These are phyloP conservation scores for Aratinga solstitialis DNA, from an alignment of 2,797 vertebrate species.

Conservation along the genomic window DNA sequence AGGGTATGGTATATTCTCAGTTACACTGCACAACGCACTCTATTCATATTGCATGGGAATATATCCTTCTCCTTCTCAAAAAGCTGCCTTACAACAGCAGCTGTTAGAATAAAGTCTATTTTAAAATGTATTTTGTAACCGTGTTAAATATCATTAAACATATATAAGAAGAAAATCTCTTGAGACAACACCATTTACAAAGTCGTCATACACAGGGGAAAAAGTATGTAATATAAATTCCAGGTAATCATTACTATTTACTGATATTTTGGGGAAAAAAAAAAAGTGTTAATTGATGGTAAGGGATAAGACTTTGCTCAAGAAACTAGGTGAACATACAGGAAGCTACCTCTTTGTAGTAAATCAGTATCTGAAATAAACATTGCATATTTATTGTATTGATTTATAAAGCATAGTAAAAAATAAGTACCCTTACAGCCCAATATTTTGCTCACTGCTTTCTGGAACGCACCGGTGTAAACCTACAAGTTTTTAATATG, in stretches of 20 bases:
- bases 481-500: not conserved
- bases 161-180: not conserved
- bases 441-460: not conserved
- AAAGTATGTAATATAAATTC: not conserved
- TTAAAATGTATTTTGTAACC: not conserved
- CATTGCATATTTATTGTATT: not conserved
- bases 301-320: not conserved
- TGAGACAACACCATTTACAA: not conserved
- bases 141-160: not conserved
- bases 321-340: not conserved
- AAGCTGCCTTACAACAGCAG: not conserved
- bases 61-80: not conserved
- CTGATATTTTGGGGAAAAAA: not conserved
- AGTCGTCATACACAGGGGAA: not conserved
- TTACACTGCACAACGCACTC: not conserved
- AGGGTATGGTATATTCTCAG: not conserved
- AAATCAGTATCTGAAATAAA: not conserved
- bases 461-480: not conserved
- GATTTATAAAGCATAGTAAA: not conserved
- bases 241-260: not conserved
- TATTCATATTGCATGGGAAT: not conserved
- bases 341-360: constrained; percentile 35
- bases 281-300: not conserved
- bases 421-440: not conserved
- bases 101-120: not conserved